A percentile compares a stretch with the other conserved stretches of the same genome.
phyloP scores from a whole-genome alignment of 2,888 invertebrate genomes.

The Hedychridium roseum region DNA sequence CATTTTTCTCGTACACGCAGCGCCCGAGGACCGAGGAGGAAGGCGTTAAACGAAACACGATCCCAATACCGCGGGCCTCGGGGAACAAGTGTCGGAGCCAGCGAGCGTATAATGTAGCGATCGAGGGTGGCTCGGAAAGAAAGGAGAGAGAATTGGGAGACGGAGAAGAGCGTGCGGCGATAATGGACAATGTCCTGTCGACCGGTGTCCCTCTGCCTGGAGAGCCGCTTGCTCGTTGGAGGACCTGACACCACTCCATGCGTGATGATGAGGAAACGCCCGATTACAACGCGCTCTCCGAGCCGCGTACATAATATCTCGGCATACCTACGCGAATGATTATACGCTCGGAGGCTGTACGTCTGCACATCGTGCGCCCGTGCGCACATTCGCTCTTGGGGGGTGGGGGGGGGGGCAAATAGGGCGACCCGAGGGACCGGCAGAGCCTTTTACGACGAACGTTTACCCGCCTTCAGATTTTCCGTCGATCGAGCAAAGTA shows the following conservation, averaged over 20 bases:
- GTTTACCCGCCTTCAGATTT: not conserved
- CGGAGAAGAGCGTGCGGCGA: constrained; percentile 28
- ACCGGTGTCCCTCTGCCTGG: constrained; percentile 44
- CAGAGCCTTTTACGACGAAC: not conserved
- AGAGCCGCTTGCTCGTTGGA: constrained; percentile 35
- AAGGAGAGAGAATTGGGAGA: constrained; percentile 16
- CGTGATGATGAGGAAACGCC: constrained; percentile 61
- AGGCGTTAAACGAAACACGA: no score
- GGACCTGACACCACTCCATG: constrained; percentile 54
- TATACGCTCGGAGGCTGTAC: no score
- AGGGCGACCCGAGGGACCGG: constrained; percentile 11
- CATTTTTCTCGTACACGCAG: no score
- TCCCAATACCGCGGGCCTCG: constrained; percentile 13
- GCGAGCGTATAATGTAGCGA: no score
- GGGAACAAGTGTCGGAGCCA: constrained; percentile 10
- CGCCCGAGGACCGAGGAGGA: no score
- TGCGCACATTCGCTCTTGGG: constrained; percentile 19
- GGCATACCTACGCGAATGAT: constrained; percentile 29
- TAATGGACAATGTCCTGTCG: constrained; percentile 62
- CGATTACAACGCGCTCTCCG: constrained; percentile 51
- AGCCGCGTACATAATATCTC: constrained; percentile 30
- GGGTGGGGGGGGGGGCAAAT: constrained; percentile 5
- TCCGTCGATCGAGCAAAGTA: no score
- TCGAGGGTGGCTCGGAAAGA: constrained; percentile 2
- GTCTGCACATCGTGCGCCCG: constrained; percentile 18